Conservation (phyloP, 2,113 vertebrate genomes). For the Lycaon pictus region DNA sequence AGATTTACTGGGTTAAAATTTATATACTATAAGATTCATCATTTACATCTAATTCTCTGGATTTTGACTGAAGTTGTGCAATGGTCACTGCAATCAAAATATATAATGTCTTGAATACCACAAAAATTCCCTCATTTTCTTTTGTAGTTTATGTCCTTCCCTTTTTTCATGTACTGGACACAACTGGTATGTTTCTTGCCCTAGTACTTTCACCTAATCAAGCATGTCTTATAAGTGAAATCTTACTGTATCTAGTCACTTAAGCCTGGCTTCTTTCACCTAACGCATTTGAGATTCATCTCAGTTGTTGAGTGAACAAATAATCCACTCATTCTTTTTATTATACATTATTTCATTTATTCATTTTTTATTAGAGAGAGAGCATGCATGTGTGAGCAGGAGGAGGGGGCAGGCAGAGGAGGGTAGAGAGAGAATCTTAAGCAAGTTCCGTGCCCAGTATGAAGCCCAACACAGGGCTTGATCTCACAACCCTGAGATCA, state of each 20-base stretch:
- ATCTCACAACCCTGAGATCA: neutral
- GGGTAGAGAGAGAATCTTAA: neutral
- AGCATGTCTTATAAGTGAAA: neutral
- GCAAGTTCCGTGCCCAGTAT: neutral
- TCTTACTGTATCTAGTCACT: neutral
- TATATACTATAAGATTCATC: neutral
- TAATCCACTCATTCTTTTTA: neutral
- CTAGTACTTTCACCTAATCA: neutral
- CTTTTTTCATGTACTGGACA: neutral
- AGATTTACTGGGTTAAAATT: neutral
- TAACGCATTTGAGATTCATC: neutral
- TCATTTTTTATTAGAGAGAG: neutral
- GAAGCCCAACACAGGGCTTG: neutral
- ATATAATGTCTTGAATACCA: neutral
- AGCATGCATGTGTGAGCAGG: neutral
- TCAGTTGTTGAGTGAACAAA: neutral
- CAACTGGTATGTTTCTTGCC: neutral
- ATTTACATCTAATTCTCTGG: neutral
- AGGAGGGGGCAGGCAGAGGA: neutral
- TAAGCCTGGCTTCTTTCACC: neutral
- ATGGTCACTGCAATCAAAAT: neutral
- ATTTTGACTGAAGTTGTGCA: neutral
- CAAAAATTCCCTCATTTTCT: accelerated
- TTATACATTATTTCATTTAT: neutral
- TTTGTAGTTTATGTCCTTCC: neutral